Percentiles rank a stretch among this genome's conserved stretches.
Conservation (phyloP, 1,140 invertebrate genomes). For the Cyclina sinensis region DNA sequence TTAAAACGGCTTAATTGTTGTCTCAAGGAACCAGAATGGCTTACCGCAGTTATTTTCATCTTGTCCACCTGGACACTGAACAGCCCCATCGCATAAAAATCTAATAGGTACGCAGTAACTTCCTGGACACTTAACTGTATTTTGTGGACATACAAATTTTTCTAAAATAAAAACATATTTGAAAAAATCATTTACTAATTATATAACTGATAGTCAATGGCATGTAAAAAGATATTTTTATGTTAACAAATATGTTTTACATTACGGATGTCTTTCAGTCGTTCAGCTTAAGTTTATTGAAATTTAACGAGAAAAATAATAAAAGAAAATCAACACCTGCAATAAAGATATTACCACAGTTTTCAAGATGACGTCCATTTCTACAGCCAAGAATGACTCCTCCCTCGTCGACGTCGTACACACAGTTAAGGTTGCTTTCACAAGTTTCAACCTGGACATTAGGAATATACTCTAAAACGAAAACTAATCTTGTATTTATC, state of each 20-base stretch:
- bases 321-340: too few relatives aligned
- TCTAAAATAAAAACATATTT: slow-evolving; percentile 49
- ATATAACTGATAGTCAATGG: too few relatives aligned
- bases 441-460: not conserved
- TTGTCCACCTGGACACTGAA: slow-evolving; percentile 86
- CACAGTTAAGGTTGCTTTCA: not conserved
- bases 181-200: too few relatives aligned
- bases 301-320: too few relatives aligned
- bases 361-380: not conserved
- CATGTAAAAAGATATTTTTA: too few relatives aligned
- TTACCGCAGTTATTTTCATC: slow-evolving; percentile 79
- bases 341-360: too few relatives aligned
- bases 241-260: too few relatives aligned
- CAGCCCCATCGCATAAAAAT: slow-evolving; percentile 73
- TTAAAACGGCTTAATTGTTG: too few relatives aligned
- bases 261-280: too few relatives aligned
- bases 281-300: too few relatives aligned
- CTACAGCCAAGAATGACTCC: not conserved
- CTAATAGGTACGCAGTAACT: slow-evolving; percentile 69
- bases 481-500: too few relatives aligned
- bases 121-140: slow-evolving; percentile 60
- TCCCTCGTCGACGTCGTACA: not conserved
- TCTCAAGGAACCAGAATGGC: not conserved
- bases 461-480: not conserved
- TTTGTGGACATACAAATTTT: slow-evolving; percentile 47